These are phyloP conservation scores for Pachyramphus minor DNA, from an alignment of 2,113 vertebrate species.

Conservation along the genomic window DNA sequence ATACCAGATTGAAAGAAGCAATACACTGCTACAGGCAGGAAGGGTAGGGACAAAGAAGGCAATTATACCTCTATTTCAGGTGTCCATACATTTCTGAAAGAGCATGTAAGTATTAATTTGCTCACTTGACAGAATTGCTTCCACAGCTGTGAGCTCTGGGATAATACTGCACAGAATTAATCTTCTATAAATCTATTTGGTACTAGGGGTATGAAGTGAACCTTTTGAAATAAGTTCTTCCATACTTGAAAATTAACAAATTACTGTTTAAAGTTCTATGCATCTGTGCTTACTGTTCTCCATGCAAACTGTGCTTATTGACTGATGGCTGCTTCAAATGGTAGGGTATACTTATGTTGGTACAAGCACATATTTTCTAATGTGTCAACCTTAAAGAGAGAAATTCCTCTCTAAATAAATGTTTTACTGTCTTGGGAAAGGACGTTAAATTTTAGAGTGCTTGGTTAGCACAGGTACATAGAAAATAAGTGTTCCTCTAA, in stretches of 20 bases:
- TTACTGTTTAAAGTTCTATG: not conserved
- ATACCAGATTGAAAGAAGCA: not conserved
- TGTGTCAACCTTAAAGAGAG: not conserved
- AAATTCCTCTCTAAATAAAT: not conserved
- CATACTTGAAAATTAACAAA: not conserved
- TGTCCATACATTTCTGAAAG: not conserved
- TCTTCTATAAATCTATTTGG: not conserved
- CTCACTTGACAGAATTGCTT: not conserved
- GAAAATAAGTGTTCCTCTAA: not conserved
- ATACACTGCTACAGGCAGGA: not conserved
- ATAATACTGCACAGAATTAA: not conserved
- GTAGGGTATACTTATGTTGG: not conserved
- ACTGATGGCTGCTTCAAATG: not conserved
- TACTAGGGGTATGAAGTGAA: not conserved
- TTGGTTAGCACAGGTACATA: not conserved
- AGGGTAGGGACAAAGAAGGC: not conserved
- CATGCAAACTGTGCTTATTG: not conserved
- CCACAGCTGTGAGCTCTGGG: not conserved
- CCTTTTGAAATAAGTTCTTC: not conserved
- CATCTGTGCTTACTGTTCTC: not conserved
- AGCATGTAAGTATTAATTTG: not conserved
- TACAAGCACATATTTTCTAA: not conserved
- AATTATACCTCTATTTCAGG: not conserved
- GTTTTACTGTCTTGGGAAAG: not conserved
- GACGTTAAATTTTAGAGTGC: not conserved